phyloP scores from a whole-genome alignment of 2,888 invertebrate genomes.

The Microctonus hyperodae region DNA sequence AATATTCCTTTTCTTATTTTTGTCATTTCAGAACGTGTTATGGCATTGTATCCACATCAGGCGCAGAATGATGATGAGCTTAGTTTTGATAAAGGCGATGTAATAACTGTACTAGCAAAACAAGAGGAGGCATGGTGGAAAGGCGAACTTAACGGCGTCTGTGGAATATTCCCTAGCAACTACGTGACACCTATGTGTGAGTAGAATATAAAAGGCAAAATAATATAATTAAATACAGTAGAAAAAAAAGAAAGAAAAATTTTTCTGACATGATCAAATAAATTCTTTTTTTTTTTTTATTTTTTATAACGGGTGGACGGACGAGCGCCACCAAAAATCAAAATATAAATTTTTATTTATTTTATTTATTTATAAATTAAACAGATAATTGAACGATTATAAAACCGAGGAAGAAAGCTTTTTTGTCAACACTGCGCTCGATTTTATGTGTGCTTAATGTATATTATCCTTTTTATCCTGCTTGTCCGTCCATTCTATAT shows the following conservation, averaged over 20 bases:
- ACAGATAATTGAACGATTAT: constrained; percentile 4
- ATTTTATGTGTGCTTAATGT: constrained; percentile 33
- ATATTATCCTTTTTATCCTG: constrained; percentile 37
- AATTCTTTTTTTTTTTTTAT: constrained; percentile 2
- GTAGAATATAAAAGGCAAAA: constrained; percentile 55
- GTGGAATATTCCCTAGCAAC: constrained; percentile 95
- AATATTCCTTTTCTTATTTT: constrained; percentile 8
- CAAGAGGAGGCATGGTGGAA: constrained; percentile 99
- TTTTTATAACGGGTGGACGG: constrained; percentile 48
- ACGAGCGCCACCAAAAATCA: constrained; percentile 42
- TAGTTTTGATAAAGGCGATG: constrained; percentile 89
- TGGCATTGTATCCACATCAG: constrained; percentile 92
- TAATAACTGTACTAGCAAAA: constrained; percentile 86
- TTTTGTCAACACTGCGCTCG: neutral
- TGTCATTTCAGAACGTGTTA: constrained; percentile 76
- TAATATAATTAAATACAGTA: constrained; percentile 5
- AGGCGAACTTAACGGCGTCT: constrained; percentile 88
- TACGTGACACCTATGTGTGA: constrained; percentile 84
- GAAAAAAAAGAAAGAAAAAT: constrained; percentile 23
- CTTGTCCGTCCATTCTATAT: constrained; percentile 48
- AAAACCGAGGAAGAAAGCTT: constrained; percentile 22
- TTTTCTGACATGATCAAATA: constrained; percentile 14
- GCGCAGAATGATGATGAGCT: constrained; percentile 96
- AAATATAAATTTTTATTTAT: constrained; percentile 6
- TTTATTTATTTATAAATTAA: constrained; percentile 4